These are phyloP conservation scores for Drosophila rufa DNA, from an alignment of 1,140 invertebrate genomes.

Conservation along the genomic window DNA sequence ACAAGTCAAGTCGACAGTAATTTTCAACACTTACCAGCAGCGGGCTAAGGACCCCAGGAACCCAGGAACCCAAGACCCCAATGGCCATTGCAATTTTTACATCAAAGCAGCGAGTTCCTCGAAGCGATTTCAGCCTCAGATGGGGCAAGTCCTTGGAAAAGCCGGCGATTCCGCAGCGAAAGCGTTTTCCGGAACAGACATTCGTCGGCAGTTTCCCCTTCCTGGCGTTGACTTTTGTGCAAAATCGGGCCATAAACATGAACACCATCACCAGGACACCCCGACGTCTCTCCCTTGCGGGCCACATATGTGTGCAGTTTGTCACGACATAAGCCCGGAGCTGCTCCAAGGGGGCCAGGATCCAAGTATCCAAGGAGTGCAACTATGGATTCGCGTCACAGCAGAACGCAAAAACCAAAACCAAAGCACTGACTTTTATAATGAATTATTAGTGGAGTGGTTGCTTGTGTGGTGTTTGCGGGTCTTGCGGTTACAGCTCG, in stretches of 20 bases:
- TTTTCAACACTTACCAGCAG: constrained; percentile 79
- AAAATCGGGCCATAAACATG: constrained; percentile 80
- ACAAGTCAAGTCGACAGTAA: constrained; percentile 83
- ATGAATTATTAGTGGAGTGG: constrained; percentile 80
- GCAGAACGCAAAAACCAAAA: constrained; percentile 81
- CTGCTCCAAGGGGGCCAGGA: constrained; percentile 14
- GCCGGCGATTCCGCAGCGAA: constrained; percentile 37
- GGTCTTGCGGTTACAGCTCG: constrained; percentile 69
- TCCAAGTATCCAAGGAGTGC: constrained; percentile 10
- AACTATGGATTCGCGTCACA: constrained; percentile 73
- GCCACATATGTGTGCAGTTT: constrained; percentile 81
- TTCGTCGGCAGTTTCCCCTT: constrained; percentile 17
- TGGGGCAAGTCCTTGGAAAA: constrained; percentile 14
- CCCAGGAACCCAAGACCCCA: constrained; percentile 16
- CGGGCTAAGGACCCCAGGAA: constrained; percentile 46
- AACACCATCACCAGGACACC: constrained; percentile 39
- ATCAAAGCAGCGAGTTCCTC: constrained; percentile 51
- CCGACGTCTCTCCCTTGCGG: constrained; percentile 26
- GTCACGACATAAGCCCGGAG: constrained; percentile 79
- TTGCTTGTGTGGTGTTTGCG: constrained; percentile 78
- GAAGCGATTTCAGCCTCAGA: constrained; percentile 38
- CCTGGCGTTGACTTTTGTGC: constrained; percentile 65
- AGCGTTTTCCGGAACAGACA: constrained; percentile 55
- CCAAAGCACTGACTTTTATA: constrained; percentile 83
- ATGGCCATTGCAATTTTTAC: constrained; percentile 54